These are phyloP conservation scores for Melanophora roralis DNA, from an alignment of 2,888 invertebrate species.

Conservation along the genomic window DNA sequence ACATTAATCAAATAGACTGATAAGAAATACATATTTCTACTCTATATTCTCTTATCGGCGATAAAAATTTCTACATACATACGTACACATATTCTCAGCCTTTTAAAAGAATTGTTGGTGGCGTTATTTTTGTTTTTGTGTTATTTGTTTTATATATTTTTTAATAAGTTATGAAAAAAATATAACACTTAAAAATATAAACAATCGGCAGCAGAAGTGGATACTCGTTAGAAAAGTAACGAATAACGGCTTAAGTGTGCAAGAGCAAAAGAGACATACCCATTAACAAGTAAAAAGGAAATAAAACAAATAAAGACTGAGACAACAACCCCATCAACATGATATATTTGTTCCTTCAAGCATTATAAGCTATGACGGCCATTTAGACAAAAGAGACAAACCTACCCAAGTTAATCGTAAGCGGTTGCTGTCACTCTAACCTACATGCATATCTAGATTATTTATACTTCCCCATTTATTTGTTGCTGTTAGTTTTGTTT, in stretches of 20 bases:
- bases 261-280: background rate
- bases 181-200: background rate
- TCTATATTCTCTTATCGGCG: slow-evolving; percentile 45
- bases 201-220: slow-evolving; percentile 2
- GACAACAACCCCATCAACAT: slow-evolving; percentile 9
- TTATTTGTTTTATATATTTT: slow-evolving; percentile 15
- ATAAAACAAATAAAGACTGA: background rate
- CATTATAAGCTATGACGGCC: too few species aligned
- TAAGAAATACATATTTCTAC: background rate
- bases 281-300: background rate
- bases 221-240: slow-evolving; percentile 34
- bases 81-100: background rate
- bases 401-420: background rate
- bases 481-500: background rate
- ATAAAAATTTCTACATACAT: slow-evolving; percentile 28
- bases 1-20: slow-evolving; percentile 15
- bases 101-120: background rate
- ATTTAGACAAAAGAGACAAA: background rate
- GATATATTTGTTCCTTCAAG: slow-evolving; percentile 21
- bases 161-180: slow-evolving; percentile 23
- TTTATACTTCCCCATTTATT: slow-evolving; percentile 27
- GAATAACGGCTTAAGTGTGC: slow-evolving; percentile 5
- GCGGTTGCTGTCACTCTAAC: background rate
- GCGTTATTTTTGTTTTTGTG: background rate
- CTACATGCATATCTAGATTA: too few species aligned